Evolutionary conservation across 2,888 invertebrate genomes (phyloP).

Genomic region (Coenonympha arcania): DNA sequence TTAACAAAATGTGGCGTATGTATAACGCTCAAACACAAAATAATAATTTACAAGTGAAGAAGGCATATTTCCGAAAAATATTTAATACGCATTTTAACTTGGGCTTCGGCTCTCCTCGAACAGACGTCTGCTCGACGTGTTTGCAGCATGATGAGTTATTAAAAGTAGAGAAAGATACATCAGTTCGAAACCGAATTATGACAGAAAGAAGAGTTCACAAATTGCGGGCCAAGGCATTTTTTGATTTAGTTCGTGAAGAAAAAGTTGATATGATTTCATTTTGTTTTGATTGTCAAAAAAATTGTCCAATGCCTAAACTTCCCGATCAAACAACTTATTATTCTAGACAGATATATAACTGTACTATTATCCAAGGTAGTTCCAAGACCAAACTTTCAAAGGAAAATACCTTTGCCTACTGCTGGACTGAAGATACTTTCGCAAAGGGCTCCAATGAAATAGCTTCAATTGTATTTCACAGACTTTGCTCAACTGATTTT

Average conservation of each 20-base stretch:
- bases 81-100: neutral
- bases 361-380: no score
- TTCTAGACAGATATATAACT: constrained; percentile 11
- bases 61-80: neutral
- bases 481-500: no score
- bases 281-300: constrained; percentile 22
- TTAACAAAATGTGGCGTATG: no score
- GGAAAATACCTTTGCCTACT: no score
- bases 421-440: no score
- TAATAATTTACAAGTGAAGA: neutral
- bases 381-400: no score
- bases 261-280: constrained; percentile 5
- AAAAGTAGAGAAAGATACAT: constrained; percentile 3
- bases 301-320: constrained; percentile 16
- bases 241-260: neutral
- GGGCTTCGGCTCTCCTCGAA: neutral
- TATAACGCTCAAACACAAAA: no score
- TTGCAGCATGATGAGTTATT: constrained; percentile 3
- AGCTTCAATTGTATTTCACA: no score
- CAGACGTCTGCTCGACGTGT: neutral
- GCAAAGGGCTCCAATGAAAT: no score
- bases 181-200: constrained; percentile 2
- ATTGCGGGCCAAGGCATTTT: constrained; percentile 3
- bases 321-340: constrained; percentile 15
- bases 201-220: constrained; percentile 7